phyloP scores from a whole-genome alignment of 2,113 vertebrate species.

The Ailurus styani region DNA sequence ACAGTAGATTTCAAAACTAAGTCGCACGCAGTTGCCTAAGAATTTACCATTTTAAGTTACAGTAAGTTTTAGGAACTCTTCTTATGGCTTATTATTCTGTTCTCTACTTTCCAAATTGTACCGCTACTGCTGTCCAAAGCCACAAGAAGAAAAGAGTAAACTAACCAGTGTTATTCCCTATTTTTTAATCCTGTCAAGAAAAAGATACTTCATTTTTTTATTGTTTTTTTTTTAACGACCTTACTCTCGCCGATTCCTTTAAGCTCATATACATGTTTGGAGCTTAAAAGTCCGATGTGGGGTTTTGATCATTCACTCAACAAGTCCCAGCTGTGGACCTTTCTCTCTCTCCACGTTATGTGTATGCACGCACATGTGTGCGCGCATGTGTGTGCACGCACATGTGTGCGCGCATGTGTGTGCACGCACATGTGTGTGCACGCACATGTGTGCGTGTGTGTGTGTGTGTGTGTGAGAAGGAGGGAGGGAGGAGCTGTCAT shows the following conservation, averaged over 20 bases:
- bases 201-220: background rate
- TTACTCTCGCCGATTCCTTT: background rate
- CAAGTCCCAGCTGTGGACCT: background rate
- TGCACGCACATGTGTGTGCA: too few relatives aligned
- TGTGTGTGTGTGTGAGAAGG: background rate
- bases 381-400: too few relatives aligned
- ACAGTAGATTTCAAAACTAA: background rate
- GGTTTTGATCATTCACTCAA: background rate
- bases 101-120: background rate
- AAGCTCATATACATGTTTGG: background rate
- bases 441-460: too few relatives aligned
- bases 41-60: background rate
- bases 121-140: background rate
- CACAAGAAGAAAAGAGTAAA: background rate
- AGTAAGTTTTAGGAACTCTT: background rate
- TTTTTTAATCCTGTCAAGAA: background rate
- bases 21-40: background rate
- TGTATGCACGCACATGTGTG: too few relatives aligned
- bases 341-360: background rate
- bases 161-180: background rate
- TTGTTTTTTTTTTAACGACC: background rate
- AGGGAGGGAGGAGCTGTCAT: background rate
- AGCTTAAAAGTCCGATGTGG: background rate
- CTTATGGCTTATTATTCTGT: background rate
- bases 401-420: rapidly evolving